Evolutionary conservation across 2,888 invertebrate species (phyloP).

Genomic region (Aphrophora alni): DNA sequence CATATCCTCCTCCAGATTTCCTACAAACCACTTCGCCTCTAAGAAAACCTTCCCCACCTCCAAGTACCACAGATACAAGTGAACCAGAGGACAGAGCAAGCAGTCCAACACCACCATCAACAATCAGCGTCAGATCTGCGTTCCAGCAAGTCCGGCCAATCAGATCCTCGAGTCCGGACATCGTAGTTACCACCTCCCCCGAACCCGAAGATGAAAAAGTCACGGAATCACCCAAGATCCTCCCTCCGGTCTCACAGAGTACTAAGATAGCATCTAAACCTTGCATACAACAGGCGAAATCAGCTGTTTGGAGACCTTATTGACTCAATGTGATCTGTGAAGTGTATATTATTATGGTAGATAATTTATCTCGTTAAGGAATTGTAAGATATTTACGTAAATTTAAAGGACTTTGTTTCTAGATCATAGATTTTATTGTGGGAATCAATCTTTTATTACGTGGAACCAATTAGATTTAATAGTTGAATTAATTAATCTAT

Average conservation of each 20-base stretch:
- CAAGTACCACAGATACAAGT: constrained; percentile 29
- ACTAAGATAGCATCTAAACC: constrained; percentile 12
- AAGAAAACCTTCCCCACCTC: constrained; percentile 22
- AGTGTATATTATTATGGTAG: not conserved
- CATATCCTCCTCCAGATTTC: constrained; percentile 60
- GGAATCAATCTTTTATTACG: too few relatives aligned
- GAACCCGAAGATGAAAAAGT: not conserved
- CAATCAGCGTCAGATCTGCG: constrained; percentile 29
- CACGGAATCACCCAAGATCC: not conserved
- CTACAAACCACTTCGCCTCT: constrained; percentile 52
- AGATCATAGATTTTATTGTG: not conserved
- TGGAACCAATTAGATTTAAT: not conserved
- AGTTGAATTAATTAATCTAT: too few relatives aligned
- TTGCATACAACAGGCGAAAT: constrained; percentile 16
- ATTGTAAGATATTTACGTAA: not conserved
- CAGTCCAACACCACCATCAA: constrained; percentile 2
- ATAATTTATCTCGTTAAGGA: not conserved
- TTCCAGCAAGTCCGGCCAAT: constrained; percentile 37
- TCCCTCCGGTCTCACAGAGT: not conserved
- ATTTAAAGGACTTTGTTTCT: not conserved
- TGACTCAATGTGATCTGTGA: not conserved
- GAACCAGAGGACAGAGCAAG: constrained; percentile 27
- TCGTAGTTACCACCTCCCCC: constrained; percentile 28
- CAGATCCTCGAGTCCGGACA: constrained; percentile 25
- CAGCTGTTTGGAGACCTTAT: constrained; percentile 38